Conservation (phyloP, 2,797 vertebrate species). For the Alauda arvensis region DNA sequence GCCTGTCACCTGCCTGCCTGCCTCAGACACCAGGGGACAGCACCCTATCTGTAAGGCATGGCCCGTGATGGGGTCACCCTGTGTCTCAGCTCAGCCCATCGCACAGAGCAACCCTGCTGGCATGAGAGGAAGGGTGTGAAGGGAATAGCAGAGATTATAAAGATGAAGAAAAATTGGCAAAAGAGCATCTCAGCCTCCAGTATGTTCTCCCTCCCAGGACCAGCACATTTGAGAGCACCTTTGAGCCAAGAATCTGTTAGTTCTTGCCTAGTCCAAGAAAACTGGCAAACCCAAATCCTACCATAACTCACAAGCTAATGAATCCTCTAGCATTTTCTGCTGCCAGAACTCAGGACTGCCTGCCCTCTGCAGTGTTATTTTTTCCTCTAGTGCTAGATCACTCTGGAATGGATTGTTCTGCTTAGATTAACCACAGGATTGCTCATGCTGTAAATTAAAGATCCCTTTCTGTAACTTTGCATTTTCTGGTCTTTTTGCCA, state of each 20-base stretch:
- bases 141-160: not conserved
- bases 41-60: not conserved
- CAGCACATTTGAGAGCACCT: not conserved
- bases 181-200: not conserved
- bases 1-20: not conserved
- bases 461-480: conserved; percentile 9
- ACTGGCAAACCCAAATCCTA: not conserved
- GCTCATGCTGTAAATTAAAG: conserved; percentile 57
- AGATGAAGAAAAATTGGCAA: not conserved
- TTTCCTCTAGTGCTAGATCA: conserved; percentile 28
- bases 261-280: not conserved
- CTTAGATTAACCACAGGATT: conserved; percentile 32
- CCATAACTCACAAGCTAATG: conserved; percentile 39
- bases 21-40: not conserved
- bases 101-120: accelerated
- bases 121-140: not conserved
- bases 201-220: not conserved
- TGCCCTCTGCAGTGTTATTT: conserved; percentile 20
- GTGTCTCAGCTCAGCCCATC: not conserved
- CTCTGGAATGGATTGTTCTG: conserved; percentile 19
- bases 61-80: accelerated
- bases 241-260: conserved; percentile 12
- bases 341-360: conserved; percentile 33
- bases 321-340: conserved; percentile 12
- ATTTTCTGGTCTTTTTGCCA: conserved; percentile 10